Base-by-base conservation (phyloP, 1,140 invertebrate genomes). In the Drosophila tristis region DNA sequence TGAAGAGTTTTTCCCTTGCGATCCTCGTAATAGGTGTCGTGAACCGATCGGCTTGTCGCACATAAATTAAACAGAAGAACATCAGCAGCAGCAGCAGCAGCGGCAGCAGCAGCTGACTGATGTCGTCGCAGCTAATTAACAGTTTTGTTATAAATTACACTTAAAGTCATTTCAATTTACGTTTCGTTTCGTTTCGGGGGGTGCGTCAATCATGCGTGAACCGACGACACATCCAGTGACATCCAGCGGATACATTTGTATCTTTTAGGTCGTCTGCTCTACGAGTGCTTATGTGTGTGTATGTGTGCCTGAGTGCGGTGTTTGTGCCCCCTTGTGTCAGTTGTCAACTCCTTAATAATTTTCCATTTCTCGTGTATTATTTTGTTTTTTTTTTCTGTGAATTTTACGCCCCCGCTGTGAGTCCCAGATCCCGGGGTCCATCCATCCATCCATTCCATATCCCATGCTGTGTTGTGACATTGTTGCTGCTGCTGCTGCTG, bases 41-140 rank as follows among this genome's bases (percentile, higher is more conserved):
- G 57, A 63, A 53, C 59, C 55, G 44, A 45, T 57, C 45, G 15
- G 35, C 48, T 43, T 64, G 67, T 81, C 59, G 47, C 26, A 47
- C 71, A 70, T 87, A 89, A 87, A 87, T 87, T 84, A 72, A 60
- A 65, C 50, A 39, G 35, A 13, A 39, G 13, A 45, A 39, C 43
- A 65, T 49, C 43, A 68, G 66, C 75, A 78, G 55, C 26, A 72
- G 71, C 50, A 39, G 11, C 4, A 39, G 39, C 43, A 65, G 43
- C 43, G 65, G 66, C 75, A 78, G 55, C 35, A 72, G 71, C 79
- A 78, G 82, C 79, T 89, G 84, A 87, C 66, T 89, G 74, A 89
- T 89, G 84, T 89, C 90, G 90, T 90, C 74, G 76, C 82, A 86
- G 90, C 90, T 91, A 91, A 91, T 91, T 91, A 91, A 91, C 90